A percentile compares a stretch with the other conserved stretches of the same genome.
Conservation (phyloP, 2,797 vertebrate species). For the Helicolenus hilgendorfi region DNA sequence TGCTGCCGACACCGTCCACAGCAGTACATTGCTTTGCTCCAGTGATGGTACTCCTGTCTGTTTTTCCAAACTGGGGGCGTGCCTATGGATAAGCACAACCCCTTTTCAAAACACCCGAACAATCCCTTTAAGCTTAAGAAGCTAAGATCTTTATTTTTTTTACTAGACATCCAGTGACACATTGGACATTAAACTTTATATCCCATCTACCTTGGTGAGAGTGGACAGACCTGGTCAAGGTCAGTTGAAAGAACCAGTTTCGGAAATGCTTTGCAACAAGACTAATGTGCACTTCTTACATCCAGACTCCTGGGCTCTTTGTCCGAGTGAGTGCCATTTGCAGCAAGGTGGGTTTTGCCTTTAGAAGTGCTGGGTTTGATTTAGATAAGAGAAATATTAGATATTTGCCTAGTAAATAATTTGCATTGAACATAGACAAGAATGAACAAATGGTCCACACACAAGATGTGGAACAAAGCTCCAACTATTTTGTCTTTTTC, state of each 20-base stretch:
- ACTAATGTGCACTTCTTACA: not conserved
- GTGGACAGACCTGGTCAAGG: not conserved
- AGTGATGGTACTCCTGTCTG: not conserved
- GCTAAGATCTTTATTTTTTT: slow-evolving; percentile 3
- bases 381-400: slow-evolving; percentile 2
- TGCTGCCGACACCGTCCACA: not conserved
- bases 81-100: not conserved
- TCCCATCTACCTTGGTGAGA: not conserved
- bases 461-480: not conserved
- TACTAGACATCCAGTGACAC: not conserved
- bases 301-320: not conserved
- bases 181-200: not conserved
- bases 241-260: slow-evolving; percentile 2
- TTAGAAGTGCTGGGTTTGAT: not conserved
- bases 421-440: not conserved
- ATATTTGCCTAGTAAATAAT: not conserved
- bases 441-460: slow-evolving; percentile 2
- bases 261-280: not conserved
- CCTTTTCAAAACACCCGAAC: not conserved
- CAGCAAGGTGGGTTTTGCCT: not conserved
- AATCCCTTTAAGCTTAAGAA: not conserved
- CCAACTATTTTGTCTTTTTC: not conserved
- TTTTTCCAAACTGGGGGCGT: not conserved
- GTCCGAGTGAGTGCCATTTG: not conserved
- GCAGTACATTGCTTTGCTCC: not conserved